A percentile compares a stretch with the other conserved stretches of the same genome.
phyloP scores from a whole-genome alignment of 1,140 invertebrate genomes.

The Vanessa atalanta region DNA sequence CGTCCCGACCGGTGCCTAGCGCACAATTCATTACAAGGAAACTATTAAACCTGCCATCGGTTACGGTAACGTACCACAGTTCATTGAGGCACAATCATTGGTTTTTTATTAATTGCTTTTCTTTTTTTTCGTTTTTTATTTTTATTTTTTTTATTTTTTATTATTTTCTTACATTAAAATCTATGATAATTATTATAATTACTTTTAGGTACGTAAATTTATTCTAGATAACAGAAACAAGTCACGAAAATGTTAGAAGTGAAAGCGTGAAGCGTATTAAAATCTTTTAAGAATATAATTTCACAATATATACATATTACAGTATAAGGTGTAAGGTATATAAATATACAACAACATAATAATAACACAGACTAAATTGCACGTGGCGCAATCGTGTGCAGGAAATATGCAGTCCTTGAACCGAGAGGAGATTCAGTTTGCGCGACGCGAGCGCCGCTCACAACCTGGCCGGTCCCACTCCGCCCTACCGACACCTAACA shows the following conservation, averaged over 20 bases:
- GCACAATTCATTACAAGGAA: constrained; percentile 70
- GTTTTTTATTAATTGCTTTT: constrained; percentile 79
- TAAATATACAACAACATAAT: constrained; percentile 80
- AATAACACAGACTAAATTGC: constrained; percentile 81
- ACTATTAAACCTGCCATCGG: constrained; percentile 72
- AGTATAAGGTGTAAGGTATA: constrained; percentile 73
- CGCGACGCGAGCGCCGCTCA: constrained; percentile 61
- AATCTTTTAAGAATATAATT: constrained; percentile 77
- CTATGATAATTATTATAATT: constrained; percentile 79
- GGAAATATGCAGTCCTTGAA: constrained; percentile 74
- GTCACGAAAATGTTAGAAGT: constrained; percentile 74
- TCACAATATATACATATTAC: constrained; percentile 79
- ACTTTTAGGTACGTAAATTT: constrained; percentile 80
- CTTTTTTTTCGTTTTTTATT: constrained; percentile 59
- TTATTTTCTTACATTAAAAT: constrained; percentile 66
- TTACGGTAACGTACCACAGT: constrained; percentile 80
- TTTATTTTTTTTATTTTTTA: constrained; percentile 56
- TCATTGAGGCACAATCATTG: constrained; percentile 81
- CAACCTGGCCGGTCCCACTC: constrained; percentile 54
- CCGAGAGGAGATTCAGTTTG: constrained; percentile 75
- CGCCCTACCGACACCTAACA: constrained; percentile 42
- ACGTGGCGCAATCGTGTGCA: constrained; percentile 76
- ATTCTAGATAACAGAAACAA: constrained; percentile 80
- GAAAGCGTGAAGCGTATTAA: constrained; percentile 80
- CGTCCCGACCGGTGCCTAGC: constrained; percentile 53